Percentiles rank a stretch among this genome's conserved stretches.
Evolutionary conservation across 2,888 invertebrate genomes (phyloP).

Genomic region (Brenthis daphne): DNA sequence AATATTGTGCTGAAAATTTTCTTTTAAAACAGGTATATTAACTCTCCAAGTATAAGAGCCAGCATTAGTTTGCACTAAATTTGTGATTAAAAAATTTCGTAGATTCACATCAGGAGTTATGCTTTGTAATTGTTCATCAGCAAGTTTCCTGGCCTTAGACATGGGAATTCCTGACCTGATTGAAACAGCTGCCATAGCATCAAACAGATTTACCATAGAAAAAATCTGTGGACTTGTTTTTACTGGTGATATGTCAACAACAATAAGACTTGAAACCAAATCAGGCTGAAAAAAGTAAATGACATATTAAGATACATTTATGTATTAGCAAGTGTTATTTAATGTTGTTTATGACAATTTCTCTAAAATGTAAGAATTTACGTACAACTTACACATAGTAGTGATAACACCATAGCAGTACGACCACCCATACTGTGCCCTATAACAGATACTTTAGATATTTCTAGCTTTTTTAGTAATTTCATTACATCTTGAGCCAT

Average conservation of each 20-base stretch:
- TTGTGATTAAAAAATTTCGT: conserved; percentile 91
- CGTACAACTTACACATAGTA: conserved; percentile 82
- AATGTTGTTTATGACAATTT: neutral
- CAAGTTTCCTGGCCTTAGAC: conserved; percentile 86
- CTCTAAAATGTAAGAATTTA: conserved; percentile 39
- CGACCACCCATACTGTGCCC: conserved; percentile 99
- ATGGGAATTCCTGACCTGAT: conserved; percentile 84
- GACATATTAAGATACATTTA: neutral
- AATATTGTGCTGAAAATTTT: conserved; percentile 85
- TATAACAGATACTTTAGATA: conserved; percentile 86
- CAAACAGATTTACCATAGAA: conserved; percentile 84
- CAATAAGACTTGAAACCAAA: conserved; percentile 84
- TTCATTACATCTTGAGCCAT: conserved; percentile 85
- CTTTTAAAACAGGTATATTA: conserved; percentile 88
- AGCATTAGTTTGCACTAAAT: conserved; percentile 86
- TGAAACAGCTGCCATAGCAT: conserved; percentile 84
- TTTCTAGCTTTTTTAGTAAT: conserved; percentile 84
- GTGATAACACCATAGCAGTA: conserved; percentile 91
- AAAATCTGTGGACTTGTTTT: conserved; percentile 83
- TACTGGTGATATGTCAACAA: conserved; percentile 88
- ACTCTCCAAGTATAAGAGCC: conserved; percentile 89
- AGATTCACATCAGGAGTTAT: conserved; percentile 82
- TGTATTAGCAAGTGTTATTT: neutral
- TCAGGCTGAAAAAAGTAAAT: conserved; percentile 73
- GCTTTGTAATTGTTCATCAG: conserved; percentile 83